Base-by-base conservation (phyloP, 2,888 invertebrate genomes). In the Urechis unicinctus region DNA sequence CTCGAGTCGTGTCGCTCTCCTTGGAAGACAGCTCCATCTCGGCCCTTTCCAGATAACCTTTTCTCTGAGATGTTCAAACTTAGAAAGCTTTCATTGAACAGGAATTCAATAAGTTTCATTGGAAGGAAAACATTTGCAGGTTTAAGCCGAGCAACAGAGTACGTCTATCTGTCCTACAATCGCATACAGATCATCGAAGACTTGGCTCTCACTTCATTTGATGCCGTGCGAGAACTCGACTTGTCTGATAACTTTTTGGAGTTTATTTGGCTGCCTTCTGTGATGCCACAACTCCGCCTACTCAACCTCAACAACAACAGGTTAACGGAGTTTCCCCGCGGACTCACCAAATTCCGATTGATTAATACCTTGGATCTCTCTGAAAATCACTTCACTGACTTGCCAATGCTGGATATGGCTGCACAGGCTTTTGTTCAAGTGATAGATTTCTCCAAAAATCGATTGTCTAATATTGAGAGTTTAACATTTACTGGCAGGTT, bases 221-320 rank as follows among this genome's bases (percentile, higher is more conserved):
- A 49, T 25, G 49, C 48, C 9, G 25, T 57, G 26, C 41, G 59
- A 6, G 46, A 52, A 25, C 25, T 59, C 24, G 54, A 59, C 26
- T 47, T 59, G 30, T 59, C 59, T 9, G 25, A 51, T 3, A 59
- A 59, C 43, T n/a, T n/a, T n/a, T n/a, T n/a, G n/a, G n/a, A n/a
- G n/a, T n/a, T n/a, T n/a, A n/a, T n/a, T n/a, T n/a, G n/a, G n/a
- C 41, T 59, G 4, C 59, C 59, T 13, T 21, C 51, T 4, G 51
- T 44, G 13, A 59, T 59, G 59, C 59, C 59, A 1, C 57, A 59
- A 24, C 45, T 59, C 41, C 26, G 59, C 6, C 41, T 44, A 21
- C 49, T 59, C 4, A 51, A 51, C 26, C 49, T 59, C 3, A 26
- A 28, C n/a, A 26, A 57, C 26, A 59, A 59, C 49, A 26, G n/a